Conservation (phyloP, 1,140 invertebrate species). For the Phymorhynchus buccinoides region DNA sequence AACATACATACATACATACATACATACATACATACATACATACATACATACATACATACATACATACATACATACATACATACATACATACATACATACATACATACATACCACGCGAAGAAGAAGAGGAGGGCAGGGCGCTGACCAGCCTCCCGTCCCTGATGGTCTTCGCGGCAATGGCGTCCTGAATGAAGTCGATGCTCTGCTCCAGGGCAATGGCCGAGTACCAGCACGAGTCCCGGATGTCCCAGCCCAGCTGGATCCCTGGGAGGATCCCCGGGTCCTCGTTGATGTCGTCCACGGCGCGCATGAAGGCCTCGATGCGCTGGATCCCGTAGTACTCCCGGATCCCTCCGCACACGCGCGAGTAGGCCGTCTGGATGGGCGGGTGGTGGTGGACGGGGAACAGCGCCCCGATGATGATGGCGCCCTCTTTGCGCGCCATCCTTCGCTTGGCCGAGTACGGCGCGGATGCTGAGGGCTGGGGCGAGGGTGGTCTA, state of each 20-base stretch:
- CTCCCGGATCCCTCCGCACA: constrained; percentile 76
- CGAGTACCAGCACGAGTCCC: constrained; percentile 87
- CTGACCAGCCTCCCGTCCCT: constrained; percentile 29
- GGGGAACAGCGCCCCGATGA: constrained; percentile 82
- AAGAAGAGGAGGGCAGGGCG: not conserved
- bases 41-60: no score
- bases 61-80: no score
- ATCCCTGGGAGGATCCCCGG: constrained; percentile 76
- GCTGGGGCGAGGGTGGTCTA: no score
- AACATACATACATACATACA: constrained; percentile 10
- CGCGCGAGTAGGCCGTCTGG: constrained; percentile 61
- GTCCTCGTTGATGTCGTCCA: constrained; percentile 77
- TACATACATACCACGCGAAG: not conserved
- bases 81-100: not conserved
- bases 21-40: no score
- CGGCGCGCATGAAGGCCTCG: constrained; percentile 79
- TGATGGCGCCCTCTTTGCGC: constrained; percentile 78
- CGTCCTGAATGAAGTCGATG: constrained; percentile 83
- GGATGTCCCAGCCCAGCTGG: constrained; percentile 83
- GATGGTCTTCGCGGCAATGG: constrained; percentile 72
- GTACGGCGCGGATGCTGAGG: not conserved
- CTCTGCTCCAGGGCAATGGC: constrained; percentile 86
- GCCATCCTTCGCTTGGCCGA: constrained; percentile 21
- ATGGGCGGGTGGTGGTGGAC: constrained; percentile 80
- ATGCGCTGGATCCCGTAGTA: constrained; percentile 86